Base-by-base conservation (phyloP, 2,113 vertebrate species). In the Rhinogobius similis region DNA sequence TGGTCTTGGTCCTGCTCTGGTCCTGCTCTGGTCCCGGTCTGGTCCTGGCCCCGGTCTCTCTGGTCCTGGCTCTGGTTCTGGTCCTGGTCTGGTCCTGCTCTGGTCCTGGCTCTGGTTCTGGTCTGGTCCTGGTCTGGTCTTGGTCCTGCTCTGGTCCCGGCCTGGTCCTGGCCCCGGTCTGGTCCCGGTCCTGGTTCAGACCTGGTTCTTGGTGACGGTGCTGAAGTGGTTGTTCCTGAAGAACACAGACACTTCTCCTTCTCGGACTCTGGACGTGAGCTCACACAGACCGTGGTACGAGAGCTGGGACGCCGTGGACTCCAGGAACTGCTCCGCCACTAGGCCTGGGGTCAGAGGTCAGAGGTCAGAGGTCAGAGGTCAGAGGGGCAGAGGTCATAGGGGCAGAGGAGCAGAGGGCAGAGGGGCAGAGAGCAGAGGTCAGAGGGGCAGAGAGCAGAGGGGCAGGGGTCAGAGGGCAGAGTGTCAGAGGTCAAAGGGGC, bases 191-290 rank as follows among this genome's bases (percentile, higher is more conserved):
- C 44, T 46, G 44, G 16, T 20, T 20, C 5, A 6, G 44, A 50
- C 46, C 46, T 50, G 46, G 46, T 50, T 8, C 46, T 50, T 50
- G 46, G n/a, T 21, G 20, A 50, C 10, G 46, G 46, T 50, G 46
- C 46, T 50, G 46, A 50, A 50, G 46, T 50, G 46, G 46, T 50
- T 50, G n/a, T 50, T 50, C 20, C 46, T 50, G 46, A 50, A 50
- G 46, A 50, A 50, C 20, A 50, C 46, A 2, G 20, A 50, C 16
- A 50, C 18, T 16, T 50, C 46, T 50, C 46, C 46, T 16, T 50
- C 46, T 50, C 20, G 3, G 20, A n/a, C 46, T n/a, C 8, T 50
- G 46, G 46, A 50, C 0, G 46, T 50, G 46, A 50, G 46, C 9
- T 50, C 46, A 50, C 46, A 50, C 20, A 50, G 46, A 10, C 46